Evolutionary conservation across 2,888 invertebrate species (phyloP), one percentile per base, ranked within the genome.

Genomic region (Metopia argyrocephala): DNA sequence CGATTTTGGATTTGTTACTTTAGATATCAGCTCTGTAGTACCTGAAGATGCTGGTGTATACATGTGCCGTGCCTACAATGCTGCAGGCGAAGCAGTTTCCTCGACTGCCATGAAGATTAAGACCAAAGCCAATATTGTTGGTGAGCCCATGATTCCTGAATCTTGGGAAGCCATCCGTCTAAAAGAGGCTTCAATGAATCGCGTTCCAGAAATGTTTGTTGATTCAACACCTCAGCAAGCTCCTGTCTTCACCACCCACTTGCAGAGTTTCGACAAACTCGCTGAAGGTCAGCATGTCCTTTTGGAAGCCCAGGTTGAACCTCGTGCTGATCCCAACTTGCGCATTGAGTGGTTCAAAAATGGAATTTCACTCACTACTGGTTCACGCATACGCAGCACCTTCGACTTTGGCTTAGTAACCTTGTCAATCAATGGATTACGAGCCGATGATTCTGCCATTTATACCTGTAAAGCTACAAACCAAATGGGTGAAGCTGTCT

Each of bases 391-490:
- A 82, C 95, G 96, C 87, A 97, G 97, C 85, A 96, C 97, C 27
- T 97, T 98, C 87, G 99, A 99, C 89, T 99, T 99, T 91, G 99
- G 99, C 61, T 93, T 98, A 79, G 98, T 99, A 0, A 96, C 97
- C 0, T 91, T 98, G 28, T 96, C 97, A 18, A 95, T 98, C 79
- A 96, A 96, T 87, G 94, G 96, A 2, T 88, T 97, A 54, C 93
- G 98, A 85, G 93, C 94, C 62, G 97, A 97, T 86, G 98, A 99
- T 91, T 97, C 97, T 2, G 98, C 98, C 5, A 95, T 97, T 85
- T 99, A 98, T 89, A 97, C 97, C 1, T 98, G 98, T 91, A 96
- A 96, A 90, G 98, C 98, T 0, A 95, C 95, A 12, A 99, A 99
- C 89, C 93, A 96, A 82, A 93, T 96, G 76, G 99, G 99, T 54